These are phyloP conservation scores for Ecliptopera silaceata DNA, from an alignment of 2,888 invertebrate species.

Conservation along the genomic window DNA sequence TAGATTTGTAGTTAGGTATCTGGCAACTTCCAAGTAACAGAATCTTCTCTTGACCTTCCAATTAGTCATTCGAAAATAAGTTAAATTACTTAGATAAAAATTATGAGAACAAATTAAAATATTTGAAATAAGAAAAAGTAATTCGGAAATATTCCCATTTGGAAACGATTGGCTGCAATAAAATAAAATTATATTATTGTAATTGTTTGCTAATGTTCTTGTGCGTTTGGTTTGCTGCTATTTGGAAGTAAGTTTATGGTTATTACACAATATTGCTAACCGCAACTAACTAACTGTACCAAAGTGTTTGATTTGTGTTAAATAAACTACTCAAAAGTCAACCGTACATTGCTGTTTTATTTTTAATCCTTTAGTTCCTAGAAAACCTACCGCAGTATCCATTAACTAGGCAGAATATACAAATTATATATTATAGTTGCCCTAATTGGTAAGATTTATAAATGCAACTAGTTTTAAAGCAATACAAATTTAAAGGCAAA, in stretches of 20 bases:
- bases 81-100: slow-evolving; percentile 59
- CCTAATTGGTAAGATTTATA: too few species aligned
- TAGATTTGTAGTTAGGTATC: slow-evolving; percentile 79
- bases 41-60: slow-evolving; percentile 78
- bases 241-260: slow-evolving; percentile 53
- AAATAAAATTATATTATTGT: slow-evolving; percentile 47
- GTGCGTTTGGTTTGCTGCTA: slow-evolving; percentile 69
- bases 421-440: too few species aligned
- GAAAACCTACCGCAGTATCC: too few species aligned
- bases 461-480: too few species aligned
- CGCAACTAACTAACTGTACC: slow-evolving; percentile 81
- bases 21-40: slow-evolving; percentile 77
- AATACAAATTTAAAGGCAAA: too few species aligned
- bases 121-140: slow-evolving; percentile 40
- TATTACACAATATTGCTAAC: slow-evolving; percentile 65
- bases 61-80: slow-evolving; percentile 68
- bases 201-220: slow-evolving; percentile 62
- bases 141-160: slow-evolving; percentile 52
- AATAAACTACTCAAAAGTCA: slow-evolving; percentile 82
- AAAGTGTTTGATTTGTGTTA: slow-evolving; percentile 83
- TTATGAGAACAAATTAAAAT: slow-evolving; percentile 62
- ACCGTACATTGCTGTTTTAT: slow-evolving; percentile 65
- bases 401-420: too few species aligned
- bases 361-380: slow-evolving; percentile 30
- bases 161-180: slow-evolving; percentile 35